phyloP scores from a whole-genome alignment of 2,113 vertebrate genomes.

The Lepisosteus osseus region DNA sequence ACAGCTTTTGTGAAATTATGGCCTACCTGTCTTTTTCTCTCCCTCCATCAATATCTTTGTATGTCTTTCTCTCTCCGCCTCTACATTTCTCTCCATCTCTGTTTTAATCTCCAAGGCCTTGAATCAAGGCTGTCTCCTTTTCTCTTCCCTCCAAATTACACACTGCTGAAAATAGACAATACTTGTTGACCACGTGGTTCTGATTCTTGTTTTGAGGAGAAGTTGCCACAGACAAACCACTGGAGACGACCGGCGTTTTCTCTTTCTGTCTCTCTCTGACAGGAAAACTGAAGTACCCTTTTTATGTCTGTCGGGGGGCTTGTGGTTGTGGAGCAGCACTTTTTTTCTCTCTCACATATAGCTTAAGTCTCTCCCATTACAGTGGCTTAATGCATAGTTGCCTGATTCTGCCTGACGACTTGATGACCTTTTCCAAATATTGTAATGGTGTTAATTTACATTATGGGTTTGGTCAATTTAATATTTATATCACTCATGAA shows the following conservation, averaged over 20 bases:
- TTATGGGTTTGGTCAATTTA: background rate
- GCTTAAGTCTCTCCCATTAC: background rate
- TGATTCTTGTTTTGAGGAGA: slow-evolving; percentile 54
- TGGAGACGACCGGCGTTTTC: slow-evolving; percentile 9
- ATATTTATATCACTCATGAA: slow-evolving; percentile 7
- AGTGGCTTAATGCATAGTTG: background rate
- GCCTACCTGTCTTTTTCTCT: background rate
- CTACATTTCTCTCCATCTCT: slow-evolving; percentile 3
- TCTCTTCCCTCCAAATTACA: slow-evolving; percentile 57
- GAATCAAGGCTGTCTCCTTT: slow-evolving; percentile 32
- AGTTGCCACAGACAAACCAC: slow-evolving; percentile 40
- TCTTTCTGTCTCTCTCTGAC: background rate
- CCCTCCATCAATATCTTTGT: background rate
- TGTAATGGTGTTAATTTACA: background rate
- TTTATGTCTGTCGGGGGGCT: background rate
- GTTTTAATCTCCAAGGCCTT: slow-evolving; percentile 22
- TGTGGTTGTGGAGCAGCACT: background rate
- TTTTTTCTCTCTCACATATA: background rate
- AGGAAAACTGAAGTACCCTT: background rate
- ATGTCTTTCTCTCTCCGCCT: slow-evolving; percentile 17
- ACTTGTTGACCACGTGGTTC: slow-evolving; percentile 53
- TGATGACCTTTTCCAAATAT: background rate
- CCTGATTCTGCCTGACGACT: background rate
- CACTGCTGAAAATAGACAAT: slow-evolving; percentile 62
- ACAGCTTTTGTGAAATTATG: too few species aligned